Conservation (phyloP, 2,113 vertebrate genomes). For the Collichthys lucidus region DNA sequence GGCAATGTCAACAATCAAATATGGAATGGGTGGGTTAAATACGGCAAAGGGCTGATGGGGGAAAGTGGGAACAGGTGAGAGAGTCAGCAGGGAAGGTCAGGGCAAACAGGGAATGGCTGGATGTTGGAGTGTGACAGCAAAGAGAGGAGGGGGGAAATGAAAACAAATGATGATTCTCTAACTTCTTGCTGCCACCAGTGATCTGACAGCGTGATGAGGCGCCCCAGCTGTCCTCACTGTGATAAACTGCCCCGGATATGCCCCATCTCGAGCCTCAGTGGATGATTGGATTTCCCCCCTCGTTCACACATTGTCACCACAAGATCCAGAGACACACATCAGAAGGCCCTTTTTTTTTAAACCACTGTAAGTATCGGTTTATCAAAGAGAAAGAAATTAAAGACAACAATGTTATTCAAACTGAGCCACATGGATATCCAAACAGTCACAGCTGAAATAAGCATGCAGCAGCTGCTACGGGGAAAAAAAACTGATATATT, state of each 20-base stretch:
- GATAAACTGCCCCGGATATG: not conserved
- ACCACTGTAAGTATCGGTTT: slow-evolving; percentile 9
- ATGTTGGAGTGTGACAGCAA: too few species aligned
- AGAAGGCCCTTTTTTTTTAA: not conserved
- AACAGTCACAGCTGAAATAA: slow-evolving; percentile 51
- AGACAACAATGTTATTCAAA: slow-evolving; percentile 29
- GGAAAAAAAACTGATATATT: slow-evolving; percentile 32
- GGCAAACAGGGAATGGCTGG: too few species aligned
- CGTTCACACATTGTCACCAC: not conserved
- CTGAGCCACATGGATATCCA: slow-evolving; percentile 36
- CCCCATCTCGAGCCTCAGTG: not conserved
- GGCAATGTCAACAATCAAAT: too few species aligned
- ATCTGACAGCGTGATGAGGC: not conserved
- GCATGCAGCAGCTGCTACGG: slow-evolving; percentile 37
- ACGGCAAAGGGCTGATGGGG: too few species aligned
- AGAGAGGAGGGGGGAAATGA: not conserved
- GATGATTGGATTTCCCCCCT: not conserved
- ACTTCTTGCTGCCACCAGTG: not conserved
- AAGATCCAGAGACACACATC: not conserved
- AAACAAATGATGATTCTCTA: not conserved
- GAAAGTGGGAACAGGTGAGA: too few species aligned
- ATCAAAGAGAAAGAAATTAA: slow-evolving; percentile 22
- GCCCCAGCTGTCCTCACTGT: not conserved
- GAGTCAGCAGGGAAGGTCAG: too few species aligned
- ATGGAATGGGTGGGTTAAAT: too few species aligned